A percentile compares a stretch with the other conserved stretches of the same genome.
Evolutionary conservation across 2,797 vertebrate species (phyloP).

Genomic region (Danionella dracula): DNA sequence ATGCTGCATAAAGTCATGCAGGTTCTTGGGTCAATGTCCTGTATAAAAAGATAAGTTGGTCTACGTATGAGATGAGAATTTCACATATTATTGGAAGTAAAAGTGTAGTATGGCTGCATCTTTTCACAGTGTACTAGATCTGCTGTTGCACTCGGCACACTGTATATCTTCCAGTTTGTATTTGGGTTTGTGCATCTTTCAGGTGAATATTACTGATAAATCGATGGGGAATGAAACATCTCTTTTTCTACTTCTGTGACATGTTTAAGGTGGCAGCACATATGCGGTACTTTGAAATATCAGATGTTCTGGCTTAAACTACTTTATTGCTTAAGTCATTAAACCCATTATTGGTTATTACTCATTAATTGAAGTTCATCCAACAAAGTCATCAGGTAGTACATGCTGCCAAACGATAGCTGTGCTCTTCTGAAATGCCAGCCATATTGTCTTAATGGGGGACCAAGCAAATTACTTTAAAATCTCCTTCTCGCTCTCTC

Average conservation of each 20-base stretch:
- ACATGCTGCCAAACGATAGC: constrained; percentile 5
- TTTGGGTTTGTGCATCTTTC: not conserved
- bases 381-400: not conserved
- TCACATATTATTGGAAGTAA: too few species aligned
- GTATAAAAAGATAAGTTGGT: too few species aligned
- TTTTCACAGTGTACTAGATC: not conserved
- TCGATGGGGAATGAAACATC: not conserved
- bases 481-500: not conserved
- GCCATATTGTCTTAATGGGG: constrained; percentile 20
- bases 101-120: too few species aligned
- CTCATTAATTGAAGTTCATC: constrained; percentile 7
- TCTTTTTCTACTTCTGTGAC: not conserved
- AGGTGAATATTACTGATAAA: not conserved
- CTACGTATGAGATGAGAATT: too few species aligned
- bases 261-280: not conserved
- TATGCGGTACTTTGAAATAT: not conserved
- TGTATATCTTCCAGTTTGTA: not conserved
- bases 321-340: constrained; percentile 18
- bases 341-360: constrained; percentile 7
- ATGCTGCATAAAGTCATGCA: too few species aligned
- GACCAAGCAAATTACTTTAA: constrained; percentile 19
- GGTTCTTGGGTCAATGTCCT: too few species aligned
- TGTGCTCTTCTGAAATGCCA: constrained; percentile 15
- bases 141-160: not conserved
- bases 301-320: not conserved